phyloP scores from a whole-genome alignment of 2,113 vertebrate genomes.

The Saguinus imperator region DNA sequence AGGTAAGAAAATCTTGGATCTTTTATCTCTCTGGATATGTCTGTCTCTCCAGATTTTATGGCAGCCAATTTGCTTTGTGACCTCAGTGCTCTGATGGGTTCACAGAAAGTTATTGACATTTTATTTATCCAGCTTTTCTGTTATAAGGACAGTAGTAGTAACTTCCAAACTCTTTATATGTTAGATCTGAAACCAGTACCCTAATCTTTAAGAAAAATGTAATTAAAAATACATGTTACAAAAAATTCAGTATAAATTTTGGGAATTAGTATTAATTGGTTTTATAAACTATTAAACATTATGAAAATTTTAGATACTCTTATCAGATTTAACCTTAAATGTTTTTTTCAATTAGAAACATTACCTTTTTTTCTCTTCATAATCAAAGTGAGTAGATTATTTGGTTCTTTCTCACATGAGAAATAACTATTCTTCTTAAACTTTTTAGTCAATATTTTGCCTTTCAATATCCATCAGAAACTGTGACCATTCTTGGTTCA shows the following conservation, averaged over 20 bases:
- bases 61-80: background rate
- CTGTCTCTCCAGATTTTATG: background rate
- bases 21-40: background rate
- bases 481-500: background rate
- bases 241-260: background rate
- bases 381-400: background rate
- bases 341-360: background rate
- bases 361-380: background rate
- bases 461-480: constrained; percentile 37
- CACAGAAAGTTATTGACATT: background rate
- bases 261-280: background rate
- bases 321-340: background rate
- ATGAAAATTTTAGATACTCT: background rate
- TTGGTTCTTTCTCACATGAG: background rate
- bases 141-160: background rate
- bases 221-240: background rate
- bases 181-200: background rate
- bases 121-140: background rate
- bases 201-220: background rate
- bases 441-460: background rate
- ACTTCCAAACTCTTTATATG: background rate
- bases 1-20: background rate
- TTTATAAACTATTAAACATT: background rate
- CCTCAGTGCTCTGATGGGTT: background rate
- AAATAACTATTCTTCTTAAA: background rate